Evolutionary conservation across 1,140 invertebrate species (phyloP).

Genomic region (Pogonomyrmex californicus): DNA sequence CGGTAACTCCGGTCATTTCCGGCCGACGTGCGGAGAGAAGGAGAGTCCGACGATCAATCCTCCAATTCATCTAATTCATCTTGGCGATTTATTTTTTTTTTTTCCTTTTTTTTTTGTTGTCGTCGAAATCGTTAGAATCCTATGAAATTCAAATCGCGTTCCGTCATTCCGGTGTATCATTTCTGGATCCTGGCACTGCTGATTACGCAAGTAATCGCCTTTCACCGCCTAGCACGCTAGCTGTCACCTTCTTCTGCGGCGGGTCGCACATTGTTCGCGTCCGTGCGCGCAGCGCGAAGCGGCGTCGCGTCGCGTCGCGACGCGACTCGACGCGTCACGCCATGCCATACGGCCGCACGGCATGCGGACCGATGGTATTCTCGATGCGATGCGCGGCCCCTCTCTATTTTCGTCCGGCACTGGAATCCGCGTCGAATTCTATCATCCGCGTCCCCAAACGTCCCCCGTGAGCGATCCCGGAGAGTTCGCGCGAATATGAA

Average conservation of each 20-base stretch:
- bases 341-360: slow-evolving; percentile 50
- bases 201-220: slow-evolving; percentile 53
- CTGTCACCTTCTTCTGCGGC: slow-evolving; percentile 40
- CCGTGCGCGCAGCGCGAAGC: neutral
- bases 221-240: slow-evolving; percentile 35
- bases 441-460: slow-evolving; percentile 80
- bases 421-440: slow-evolving; percentile 86
- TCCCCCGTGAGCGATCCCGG: slow-evolving; percentile 45
- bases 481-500: slow-evolving; percentile 13
- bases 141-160: slow-evolving; percentile 55
- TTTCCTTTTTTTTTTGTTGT: no score
- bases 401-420: slow-evolving; percentile 85
- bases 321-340: neutral
- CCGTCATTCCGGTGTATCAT: slow-evolving; percentile 54
- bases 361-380: slow-evolving; percentile 80
- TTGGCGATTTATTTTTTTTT: neutral
- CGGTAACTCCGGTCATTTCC: slow-evolving; percentile 6
- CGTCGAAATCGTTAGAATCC: slow-evolving; percentile 15
- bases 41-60: slow-evolving; percentile 10
- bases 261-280: slow-evolving; percentile 49
- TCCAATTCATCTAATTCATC: slow-evolving; percentile 24
- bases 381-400: slow-evolving; percentile 81
- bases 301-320: slow-evolving; percentile 7
- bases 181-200: slow-evolving; percentile 40
- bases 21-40: neutral